A percentile compares a stretch with the other conserved stretches of the same genome.
Conservation (phyloP, 2,888 invertebrate species). For the Drosophila cracens region DNA sequence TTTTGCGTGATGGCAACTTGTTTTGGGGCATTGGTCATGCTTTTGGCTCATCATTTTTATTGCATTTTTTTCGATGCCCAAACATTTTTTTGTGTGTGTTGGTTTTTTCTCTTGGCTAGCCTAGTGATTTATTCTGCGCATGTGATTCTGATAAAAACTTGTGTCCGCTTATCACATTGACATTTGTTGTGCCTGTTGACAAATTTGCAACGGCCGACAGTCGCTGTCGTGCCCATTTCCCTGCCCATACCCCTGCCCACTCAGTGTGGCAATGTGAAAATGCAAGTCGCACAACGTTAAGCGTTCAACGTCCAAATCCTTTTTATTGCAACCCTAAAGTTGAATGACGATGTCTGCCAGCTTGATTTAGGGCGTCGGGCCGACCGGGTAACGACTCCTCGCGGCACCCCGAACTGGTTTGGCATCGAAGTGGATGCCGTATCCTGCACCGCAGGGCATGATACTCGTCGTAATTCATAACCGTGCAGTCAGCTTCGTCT, state of each 20-base stretch:
- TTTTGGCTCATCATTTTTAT: conserved; percentile 64
- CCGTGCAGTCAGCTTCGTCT: conserved; percentile 23
- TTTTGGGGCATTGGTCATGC: conserved; percentile 39
- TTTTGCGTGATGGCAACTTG: conserved; percentile 51
- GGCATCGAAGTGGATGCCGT: conserved; percentile 47
- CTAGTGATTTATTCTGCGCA: conserved; percentile 66
- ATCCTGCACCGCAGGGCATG: conserved; percentile 59
- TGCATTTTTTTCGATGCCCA: conserved; percentile 51
- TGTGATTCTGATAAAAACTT: conserved; percentile 67
- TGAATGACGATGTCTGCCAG: conserved; percentile 47
- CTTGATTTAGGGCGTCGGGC: conserved; percentile 50
- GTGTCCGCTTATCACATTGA: conserved; percentile 71
- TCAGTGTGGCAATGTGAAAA: conserved; percentile 53
- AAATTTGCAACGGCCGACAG: conserved; percentile 66
- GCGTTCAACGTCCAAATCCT: conserved; percentile 28
- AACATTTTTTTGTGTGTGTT: conserved; percentile 6
- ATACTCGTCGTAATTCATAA: conserved; percentile 55
- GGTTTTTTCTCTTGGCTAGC: conserved; percentile 8
- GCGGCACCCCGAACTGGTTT: conserved; percentile 52
- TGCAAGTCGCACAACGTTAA: conserved; percentile 34
- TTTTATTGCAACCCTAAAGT: conserved; percentile 54
- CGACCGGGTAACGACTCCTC: conserved; percentile 1
- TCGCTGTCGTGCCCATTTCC: conserved; percentile 14
- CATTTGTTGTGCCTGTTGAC: conserved; percentile 70
- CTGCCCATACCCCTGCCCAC: conserved; percentile 7